A percentile compares a stretch with the other conserved stretches of the same genome.
Conservation (phyloP, 2,113 vertebrate species). For the Cavia aperea region DNA sequence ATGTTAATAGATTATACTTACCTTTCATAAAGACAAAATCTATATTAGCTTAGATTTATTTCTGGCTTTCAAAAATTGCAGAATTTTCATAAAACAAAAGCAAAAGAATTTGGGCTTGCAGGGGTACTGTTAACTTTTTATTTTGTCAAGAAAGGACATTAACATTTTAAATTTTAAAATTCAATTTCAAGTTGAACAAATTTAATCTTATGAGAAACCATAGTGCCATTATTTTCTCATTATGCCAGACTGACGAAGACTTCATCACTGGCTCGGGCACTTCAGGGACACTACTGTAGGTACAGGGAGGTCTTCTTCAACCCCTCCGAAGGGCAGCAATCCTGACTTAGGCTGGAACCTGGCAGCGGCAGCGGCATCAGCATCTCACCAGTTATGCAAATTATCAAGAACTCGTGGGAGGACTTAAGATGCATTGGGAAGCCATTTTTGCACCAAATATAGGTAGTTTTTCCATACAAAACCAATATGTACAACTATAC, state of each 20-base stretch:
- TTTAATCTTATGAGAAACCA: neutral
- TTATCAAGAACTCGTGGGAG: neutral
- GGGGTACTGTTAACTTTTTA: neutral
- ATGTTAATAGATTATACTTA: constrained; percentile 21
- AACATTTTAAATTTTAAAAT: constrained; percentile 21
- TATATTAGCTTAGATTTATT: neutral
- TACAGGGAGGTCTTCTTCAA: neutral
- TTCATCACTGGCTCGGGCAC: neutral
- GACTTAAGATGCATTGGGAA: neutral
- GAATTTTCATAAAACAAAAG: constrained; percentile 6
- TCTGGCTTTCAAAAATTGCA: constrained; percentile 27
- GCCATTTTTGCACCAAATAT: neutral
- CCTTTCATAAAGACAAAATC: constrained; percentile 12
- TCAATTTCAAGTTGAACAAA: constrained; percentile 25
- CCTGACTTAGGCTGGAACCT: neutral
- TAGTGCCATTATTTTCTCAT: neutral
- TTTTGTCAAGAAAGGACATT: neutral
- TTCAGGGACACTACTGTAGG: neutral
- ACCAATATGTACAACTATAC: neutral
- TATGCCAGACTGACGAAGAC: neutral
- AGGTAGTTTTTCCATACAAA: neutral
- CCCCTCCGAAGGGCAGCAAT: accelerated
- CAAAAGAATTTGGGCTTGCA: neutral
- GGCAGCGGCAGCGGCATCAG: neutral
- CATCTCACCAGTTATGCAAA: neutral